Base-by-base conservation (phyloP, 2,113 vertebrate genomes). In the Acrocephalus kingi region DNA sequence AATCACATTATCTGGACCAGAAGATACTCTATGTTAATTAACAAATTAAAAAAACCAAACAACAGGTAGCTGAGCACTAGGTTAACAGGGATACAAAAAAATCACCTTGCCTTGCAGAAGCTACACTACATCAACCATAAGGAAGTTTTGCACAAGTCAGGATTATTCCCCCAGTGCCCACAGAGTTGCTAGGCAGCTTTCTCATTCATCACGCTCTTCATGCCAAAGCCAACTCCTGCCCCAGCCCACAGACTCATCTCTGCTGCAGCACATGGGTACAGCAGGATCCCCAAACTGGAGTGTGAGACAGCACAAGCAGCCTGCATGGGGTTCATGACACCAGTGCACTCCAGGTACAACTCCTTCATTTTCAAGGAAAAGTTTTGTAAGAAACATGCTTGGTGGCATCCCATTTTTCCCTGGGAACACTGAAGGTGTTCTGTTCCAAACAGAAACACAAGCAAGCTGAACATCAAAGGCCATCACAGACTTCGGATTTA, bases 141-240 rank as follows among this genome's bases (percentile, higher is more conserved):
- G 54, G 79, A 95, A 72, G 63, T 76, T 95, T 85, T 78, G 55
- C 72, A 92, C 54, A 71, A 77, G 46, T 48, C 67, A 96, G 92
- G 87, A 81, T 87, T 79, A 93, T 79, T 93, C 61, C 81, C 77
- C 79, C 28, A 20, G 5, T 37, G 48, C 66, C 68, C 93, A 84
- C 51, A 77, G 64, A 66, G 97, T 33, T 94, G 94, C 94, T 80
- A 94, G 94, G 95, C 94, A 97, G 87, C 90, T 93, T 94, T 90
- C 67, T 93, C 56, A n/a, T 92, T 97, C 86, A 88, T 22, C 92
- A 73, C 81, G 91, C 76, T 92, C 94, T 74, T 85, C 89, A 52
- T 3, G 45, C 58, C 96, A 96, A 87, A 93, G 86, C 30, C 72
- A 83, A 13, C 43, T 84, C 55, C 63, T 52, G 10, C 4, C 45